These are phyloP conservation scores for Mactromeris polynyma DNA, from an alignment of 2,888 invertebrate species.

Conservation along the genomic window DNA sequence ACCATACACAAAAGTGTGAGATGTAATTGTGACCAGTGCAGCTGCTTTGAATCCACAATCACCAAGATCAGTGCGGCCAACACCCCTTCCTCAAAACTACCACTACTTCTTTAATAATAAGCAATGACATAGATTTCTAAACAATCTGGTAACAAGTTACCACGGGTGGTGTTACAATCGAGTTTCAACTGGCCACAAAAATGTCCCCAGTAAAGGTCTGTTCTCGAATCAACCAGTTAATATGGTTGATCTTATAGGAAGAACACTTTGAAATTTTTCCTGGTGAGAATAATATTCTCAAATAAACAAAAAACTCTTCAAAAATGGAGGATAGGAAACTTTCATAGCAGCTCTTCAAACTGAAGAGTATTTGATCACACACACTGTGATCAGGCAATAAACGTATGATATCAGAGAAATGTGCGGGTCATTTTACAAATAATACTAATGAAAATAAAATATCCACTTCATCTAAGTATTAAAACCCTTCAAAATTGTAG, in stretches of 20 bases:
- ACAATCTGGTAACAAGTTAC: too few relatives aligned
- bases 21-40: too few relatives aligned
- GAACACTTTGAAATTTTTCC: background rate
- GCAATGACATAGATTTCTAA: too few relatives aligned
- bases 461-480: background rate
- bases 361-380: background rate
- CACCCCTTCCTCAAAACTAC: too few relatives aligned
- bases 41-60: too few relatives aligned
- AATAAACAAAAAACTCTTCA: background rate
- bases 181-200: background rate
- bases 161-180: too few relatives aligned
- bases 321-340: background rate
- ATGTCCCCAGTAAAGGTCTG: background rate
- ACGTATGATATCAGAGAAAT: background rate
- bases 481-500: slow-evolving; percentile 28
- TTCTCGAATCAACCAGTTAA: background rate
- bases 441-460: slow-evolving; percentile 31
- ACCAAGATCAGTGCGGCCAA: too few relatives aligned
- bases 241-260: background rate
- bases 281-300: background rate
- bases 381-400: background rate
- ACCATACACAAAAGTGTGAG: too few relatives aligned
- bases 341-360: background rate
- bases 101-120: too few relatives aligned
- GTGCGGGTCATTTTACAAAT: background rate